A percentile compares a stretch with the other conserved stretches of the same genome.
phyloP scores from a whole-genome alignment of 2,888 invertebrate species.

The Euzophera pinguis region DNA sequence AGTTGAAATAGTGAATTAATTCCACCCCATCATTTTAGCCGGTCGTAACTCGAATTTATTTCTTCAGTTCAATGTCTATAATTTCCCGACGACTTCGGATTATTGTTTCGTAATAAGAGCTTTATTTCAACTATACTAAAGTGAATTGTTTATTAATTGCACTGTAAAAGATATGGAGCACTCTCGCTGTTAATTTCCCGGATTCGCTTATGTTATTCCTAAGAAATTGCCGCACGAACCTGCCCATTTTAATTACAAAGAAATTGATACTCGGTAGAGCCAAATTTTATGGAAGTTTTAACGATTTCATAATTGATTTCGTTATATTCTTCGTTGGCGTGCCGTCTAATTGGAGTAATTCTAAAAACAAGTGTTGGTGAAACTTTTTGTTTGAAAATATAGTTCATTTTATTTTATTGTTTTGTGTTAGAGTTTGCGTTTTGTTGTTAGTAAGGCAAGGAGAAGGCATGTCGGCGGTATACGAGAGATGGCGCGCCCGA shows the following conservation, averaged over 20 bases:
- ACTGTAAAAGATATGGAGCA: conserved; percentile 32
- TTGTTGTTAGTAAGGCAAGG: conserved; percentile 14
- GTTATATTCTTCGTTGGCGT: conserved; percentile 16
- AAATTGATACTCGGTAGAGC: conserved; percentile 23
- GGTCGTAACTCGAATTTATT: conserved; percentile 40
- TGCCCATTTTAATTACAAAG: conserved; percentile 24
- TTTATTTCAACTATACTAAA: conserved; percentile 43
- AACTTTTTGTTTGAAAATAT: not conserved
- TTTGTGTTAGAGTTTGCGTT: not conserved
- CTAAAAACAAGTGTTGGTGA: conserved; percentile 7
- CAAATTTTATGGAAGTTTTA: conserved; percentile 24
- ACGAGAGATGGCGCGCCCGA: conserved; percentile 60
- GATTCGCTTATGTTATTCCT: conserved; percentile 25
- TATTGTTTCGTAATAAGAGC: conserved; percentile 47
- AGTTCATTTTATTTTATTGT: not conserved
- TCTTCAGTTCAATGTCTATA: conserved; percentile 36
- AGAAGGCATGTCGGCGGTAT: conserved; percentile 38
- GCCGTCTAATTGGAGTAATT: conserved; percentile 7
- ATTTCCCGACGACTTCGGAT: conserved; percentile 38
- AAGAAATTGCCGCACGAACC: conserved; percentile 22
- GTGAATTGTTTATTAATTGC: conserved; percentile 52
- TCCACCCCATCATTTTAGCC: conserved; percentile 35
- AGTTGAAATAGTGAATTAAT: conserved; percentile 33
- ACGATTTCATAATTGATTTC: conserved; percentile 32
- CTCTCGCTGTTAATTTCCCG: conserved; percentile 26